These are phyloP conservation scores for Ophthalmolycus amberensis DNA, from an alignment of 2,113 vertebrate genomes.

Conservation along the genomic window DNA sequence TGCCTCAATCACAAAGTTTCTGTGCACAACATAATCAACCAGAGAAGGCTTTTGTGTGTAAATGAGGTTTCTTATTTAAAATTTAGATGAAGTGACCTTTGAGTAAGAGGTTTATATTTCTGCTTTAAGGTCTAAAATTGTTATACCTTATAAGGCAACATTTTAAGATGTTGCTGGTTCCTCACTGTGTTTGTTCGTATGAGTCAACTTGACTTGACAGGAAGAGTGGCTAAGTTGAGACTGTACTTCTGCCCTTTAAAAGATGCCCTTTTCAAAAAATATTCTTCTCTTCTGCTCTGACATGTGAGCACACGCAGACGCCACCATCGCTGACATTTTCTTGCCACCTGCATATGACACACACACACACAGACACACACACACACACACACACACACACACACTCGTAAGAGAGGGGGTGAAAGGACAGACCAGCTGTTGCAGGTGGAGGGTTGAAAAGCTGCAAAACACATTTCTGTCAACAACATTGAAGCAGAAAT, in stretches of 20 bases:
- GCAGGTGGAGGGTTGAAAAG: not conserved
- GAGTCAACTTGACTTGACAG: not conserved
- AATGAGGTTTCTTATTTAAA: not conserved
- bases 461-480: not conserved
- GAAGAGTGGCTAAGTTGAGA: not conserved
- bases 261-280: constrained; percentile 63
- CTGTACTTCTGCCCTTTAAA: constrained; percentile 48
- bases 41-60: not conserved
- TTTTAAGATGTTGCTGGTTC: not conserved
- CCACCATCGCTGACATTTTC: constrained; percentile 51
- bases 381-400: not conserved
- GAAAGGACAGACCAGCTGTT: not conserved
- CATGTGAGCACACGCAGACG: constrained; percentile 32
- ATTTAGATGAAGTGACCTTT: not conserved
- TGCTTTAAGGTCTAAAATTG: not conserved
- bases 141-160: not conserved
- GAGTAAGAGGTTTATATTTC: not conserved
- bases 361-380: constrained; percentile 1
- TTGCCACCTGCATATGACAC: constrained; percentile 41
- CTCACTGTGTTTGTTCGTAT: not conserved
- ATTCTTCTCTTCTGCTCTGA: constrained; percentile 43
- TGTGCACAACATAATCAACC: not conserved
- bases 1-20: not conserved
- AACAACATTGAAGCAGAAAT: not conserved
- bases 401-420: not conserved